Evolutionary conservation across 2,797 vertebrate species (phyloP).

Genomic region (Calcarius lapponicus): DNA sequence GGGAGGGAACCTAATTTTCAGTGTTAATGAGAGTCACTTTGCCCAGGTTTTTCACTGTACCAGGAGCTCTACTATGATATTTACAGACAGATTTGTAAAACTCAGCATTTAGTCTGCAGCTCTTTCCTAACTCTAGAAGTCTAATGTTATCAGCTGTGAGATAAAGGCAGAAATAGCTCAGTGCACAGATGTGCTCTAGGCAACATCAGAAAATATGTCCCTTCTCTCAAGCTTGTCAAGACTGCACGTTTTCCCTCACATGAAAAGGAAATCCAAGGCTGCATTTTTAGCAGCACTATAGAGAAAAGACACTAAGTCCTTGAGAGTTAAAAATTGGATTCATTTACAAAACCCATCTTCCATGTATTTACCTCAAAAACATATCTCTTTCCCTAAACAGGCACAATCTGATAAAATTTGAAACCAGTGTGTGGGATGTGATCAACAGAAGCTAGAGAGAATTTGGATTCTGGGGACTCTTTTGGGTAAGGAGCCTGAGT

Average conservation of each 20-base stretch:
- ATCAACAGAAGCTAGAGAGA: background rate
- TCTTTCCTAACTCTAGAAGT: background rate
- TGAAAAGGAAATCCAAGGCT: background rate
- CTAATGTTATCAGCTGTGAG: background rate
- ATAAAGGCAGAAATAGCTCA: background rate
- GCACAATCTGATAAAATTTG: background rate
- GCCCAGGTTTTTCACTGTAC: background rate
- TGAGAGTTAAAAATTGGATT: background rate
- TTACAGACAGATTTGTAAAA: background rate
- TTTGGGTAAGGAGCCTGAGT: background rate
- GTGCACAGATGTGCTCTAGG: background rate
- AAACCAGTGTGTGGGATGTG: background rate
- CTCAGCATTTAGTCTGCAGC: background rate
- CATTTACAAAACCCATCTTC: background rate
- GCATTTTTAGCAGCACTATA: background rate
- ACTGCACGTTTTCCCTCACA: background rate
- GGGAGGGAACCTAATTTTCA: background rate
- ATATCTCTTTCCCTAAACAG: background rate
- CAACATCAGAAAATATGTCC: background rate
- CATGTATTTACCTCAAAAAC: background rate
- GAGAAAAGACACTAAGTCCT: background rate
- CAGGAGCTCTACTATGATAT: background rate
- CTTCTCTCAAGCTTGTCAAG: background rate
- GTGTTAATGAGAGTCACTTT: background rate
- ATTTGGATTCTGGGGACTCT: background rate